Conservation (phyloP, 2,113 vertebrate genomes). For the Centrocercus urophasianus region DNA sequence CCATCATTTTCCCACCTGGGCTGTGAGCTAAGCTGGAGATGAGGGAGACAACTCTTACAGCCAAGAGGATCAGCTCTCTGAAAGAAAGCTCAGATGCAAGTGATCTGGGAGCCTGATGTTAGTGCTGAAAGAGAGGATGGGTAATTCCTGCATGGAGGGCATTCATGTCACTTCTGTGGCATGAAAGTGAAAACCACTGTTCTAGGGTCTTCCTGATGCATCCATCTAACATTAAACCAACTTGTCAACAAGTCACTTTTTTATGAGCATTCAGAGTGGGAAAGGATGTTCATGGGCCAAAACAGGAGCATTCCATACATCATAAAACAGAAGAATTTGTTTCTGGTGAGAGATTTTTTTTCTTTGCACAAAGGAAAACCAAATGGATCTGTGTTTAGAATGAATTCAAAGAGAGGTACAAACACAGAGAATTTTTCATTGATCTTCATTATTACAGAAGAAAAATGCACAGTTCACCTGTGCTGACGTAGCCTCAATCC, state of each 20-base stretch:
- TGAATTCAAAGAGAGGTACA: background rate
- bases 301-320: background rate
- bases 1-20: background rate
- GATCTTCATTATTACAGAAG: background rate
- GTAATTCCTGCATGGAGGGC: accelerated
- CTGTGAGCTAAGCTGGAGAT: background rate
- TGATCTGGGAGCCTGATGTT: background rate
- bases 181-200: background rate
- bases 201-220: background rate
- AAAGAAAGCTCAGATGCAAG: background rate
- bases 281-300: background rate
- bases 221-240: background rate
- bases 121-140: background rate
- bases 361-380: background rate
- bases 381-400: background rate
- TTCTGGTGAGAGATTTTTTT: background rate
- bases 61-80: too few relatives aligned
- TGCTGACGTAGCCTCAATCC: background rate
- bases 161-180: background rate
- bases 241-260: background rate
- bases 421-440: background rate
- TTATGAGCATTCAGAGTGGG: background rate
- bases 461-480: background rate
- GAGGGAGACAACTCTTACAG: background rate
- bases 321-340: background rate